Conservation (phyloP, 2,113 vertebrate species). For the Corvus hawaiiensis region DNA sequence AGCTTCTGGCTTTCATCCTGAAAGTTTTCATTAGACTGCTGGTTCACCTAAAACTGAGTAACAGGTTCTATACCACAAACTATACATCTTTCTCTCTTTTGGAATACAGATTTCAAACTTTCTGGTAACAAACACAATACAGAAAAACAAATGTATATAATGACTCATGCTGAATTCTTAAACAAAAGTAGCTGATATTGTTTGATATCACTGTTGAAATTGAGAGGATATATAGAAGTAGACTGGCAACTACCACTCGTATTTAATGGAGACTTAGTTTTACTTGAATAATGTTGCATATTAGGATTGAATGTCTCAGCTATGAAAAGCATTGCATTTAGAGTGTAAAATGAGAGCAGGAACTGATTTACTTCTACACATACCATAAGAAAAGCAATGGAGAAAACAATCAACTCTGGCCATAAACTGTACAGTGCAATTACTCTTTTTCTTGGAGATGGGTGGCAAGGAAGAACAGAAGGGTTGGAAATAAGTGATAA, state of each 20-base stretch:
- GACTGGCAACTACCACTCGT: slow-evolving; percentile 4
- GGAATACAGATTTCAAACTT: slow-evolving; percentile 2
- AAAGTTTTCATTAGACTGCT: neutral
- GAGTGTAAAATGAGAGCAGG: slow-evolving; percentile 8
- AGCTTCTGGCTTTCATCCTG: slow-evolving; percentile 15
- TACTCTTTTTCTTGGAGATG: slow-evolving; percentile 5
- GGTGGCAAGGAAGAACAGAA: neutral
- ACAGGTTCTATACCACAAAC: neutral
- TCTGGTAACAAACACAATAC: neutral
- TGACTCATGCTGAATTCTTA: slow-evolving; percentile 19
- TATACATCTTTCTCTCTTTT: slow-evolving; percentile 2
- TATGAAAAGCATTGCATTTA: slow-evolving; percentile 50
- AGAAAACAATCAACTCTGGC: slow-evolving; percentile 41
- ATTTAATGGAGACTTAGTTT: slow-evolving; percentile 48
- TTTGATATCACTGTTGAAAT: slow-evolving; percentile 31
- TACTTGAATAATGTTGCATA: slow-evolving; percentile 60
- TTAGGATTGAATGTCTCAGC: slow-evolving; percentile 60
- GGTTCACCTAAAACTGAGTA: neutral
- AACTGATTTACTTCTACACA: slow-evolving; percentile 30
- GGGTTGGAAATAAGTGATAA: neutral
- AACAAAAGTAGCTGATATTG: neutral
- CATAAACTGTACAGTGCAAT: slow-evolving; percentile 14
- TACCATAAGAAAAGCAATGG: neutral
- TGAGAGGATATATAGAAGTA: slow-evolving; percentile 5
- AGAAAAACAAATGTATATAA: neutral